Conservation (phyloP, 2,888 invertebrate species). For the Stratiomys singularior region DNA sequence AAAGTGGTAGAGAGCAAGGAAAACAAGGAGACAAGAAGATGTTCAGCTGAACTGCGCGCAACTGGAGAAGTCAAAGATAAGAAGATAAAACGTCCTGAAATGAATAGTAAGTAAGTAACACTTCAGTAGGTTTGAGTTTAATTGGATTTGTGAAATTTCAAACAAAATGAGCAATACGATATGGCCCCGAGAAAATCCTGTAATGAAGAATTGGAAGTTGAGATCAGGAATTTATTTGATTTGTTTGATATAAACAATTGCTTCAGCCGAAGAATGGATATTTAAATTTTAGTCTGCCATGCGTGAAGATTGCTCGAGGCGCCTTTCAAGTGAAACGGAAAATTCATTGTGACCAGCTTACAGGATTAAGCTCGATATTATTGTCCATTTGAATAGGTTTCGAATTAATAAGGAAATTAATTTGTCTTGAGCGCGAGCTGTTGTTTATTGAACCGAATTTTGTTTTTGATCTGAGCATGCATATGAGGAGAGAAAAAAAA, state of each 20-base stretch:
- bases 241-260: neutral
- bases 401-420: no score
- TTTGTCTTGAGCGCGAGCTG: no score
- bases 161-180: neutral
- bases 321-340: no score
- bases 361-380: no score
- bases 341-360: no score
- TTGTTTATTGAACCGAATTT: no score
- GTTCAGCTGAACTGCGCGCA: neutral
- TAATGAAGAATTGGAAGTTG: neutral
- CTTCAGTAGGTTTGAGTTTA: constrained; percentile 37
- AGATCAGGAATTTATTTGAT: constrained; percentile 20
- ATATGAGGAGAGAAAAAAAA: no score
- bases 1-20: no score
- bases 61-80: neutral
- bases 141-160: constrained; percentile 39
- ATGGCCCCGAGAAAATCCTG: no score
- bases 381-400: no score
- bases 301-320: neutral
- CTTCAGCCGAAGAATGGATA: neutral
- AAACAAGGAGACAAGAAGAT: neutral
- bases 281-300: constrained; percentile 13
- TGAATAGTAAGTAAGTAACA: constrained; percentile 21
- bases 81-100: neutral
- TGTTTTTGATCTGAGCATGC: no score